Conservation (phyloP, 2,888 invertebrate species). For the Sarcophaga subvicina region DNA sequence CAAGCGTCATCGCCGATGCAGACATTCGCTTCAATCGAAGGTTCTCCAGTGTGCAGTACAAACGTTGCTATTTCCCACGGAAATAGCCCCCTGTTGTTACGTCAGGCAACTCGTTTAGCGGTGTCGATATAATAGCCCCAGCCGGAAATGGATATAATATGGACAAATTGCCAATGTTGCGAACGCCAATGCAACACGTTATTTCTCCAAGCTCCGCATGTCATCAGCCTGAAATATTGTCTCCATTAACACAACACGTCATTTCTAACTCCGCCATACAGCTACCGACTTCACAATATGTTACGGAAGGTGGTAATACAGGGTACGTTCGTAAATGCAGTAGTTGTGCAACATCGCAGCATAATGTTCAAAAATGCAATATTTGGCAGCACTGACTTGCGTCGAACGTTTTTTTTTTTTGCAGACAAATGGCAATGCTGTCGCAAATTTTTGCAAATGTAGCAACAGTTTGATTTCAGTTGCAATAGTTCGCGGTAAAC, state of each 20-base stretch:
- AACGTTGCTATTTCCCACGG: slow-evolving; percentile 3
- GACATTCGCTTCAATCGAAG: no score
- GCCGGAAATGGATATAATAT: neutral
- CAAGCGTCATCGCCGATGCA: neutral
- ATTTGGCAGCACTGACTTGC: no score
- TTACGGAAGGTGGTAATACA: neutral
- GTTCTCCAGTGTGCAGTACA: neutral
- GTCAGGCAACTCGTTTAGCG: neutral
- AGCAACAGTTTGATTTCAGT: no score
- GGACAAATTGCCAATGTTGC: neutral
- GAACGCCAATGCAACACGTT: neutral
- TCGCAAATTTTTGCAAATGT: no score
- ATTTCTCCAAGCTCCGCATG: neutral
- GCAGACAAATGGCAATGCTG: no score
- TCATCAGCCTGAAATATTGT: slow-evolving; percentile 1
- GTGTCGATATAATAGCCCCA: neutral
- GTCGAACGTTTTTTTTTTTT: no score
- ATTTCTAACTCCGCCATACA: neutral
- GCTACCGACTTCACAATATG: neutral
- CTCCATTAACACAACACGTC: neutral
- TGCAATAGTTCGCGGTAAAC: no score
- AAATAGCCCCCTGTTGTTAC: neutral
- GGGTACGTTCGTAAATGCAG: no score
- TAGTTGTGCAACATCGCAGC: no score
- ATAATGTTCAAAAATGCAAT: no score